Conservation (phyloP, 1,140 invertebrate species). For the Musca vetustissima region DNA sequence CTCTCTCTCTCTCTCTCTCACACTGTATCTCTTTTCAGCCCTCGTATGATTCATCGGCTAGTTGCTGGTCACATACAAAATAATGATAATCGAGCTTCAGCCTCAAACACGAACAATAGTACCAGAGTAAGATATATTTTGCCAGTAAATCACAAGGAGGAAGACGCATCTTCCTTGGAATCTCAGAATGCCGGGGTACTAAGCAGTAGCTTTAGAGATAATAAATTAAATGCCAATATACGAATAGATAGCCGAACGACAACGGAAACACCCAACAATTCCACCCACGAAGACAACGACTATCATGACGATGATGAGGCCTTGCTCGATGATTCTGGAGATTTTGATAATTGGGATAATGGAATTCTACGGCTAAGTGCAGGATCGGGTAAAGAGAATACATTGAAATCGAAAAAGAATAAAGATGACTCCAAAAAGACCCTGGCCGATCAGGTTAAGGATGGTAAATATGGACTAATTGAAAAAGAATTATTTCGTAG, state of each 20-base stretch:
- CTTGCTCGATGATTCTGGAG: slow-evolving; percentile 47
- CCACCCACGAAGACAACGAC: slow-evolving; percentile 13
- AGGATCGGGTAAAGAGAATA: slow-evolving; percentile 63
- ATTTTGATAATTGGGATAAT: slow-evolving; percentile 64
- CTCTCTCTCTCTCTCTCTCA: slow-evolving; percentile 6
- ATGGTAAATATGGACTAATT: slow-evolving; percentile 86
- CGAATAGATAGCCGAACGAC: slow-evolving; percentile 8
- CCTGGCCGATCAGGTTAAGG: slow-evolving; percentile 79
- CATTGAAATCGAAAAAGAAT: slow-evolving; percentile 58
- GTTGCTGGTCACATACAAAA: slow-evolving; percentile 64
- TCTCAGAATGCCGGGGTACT: neutral
- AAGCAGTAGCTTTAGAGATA: slow-evolving; percentile 20
- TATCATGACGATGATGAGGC: slow-evolving; percentile 50
- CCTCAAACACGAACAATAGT: slow-evolving; percentile 45
- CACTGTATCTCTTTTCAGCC: slow-evolving; percentile 43
- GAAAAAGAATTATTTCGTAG: slow-evolving; percentile 78
- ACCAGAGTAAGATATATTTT: neutral
- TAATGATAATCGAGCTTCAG: slow-evolving; percentile 43
- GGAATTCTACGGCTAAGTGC: slow-evolving; percentile 67
- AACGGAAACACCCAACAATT: slow-evolving; percentile 18
- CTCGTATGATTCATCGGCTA: slow-evolving; percentile 61
- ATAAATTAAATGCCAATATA: slow-evolving; percentile 16
- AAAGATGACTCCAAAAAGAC: slow-evolving; percentile 78
- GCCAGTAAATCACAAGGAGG: neutral
- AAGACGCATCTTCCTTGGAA: neutral